These are phyloP conservation scores for Cotesia chilonis DNA, from an alignment of 1,140 invertebrate species.

Conservation along the genomic window DNA sequence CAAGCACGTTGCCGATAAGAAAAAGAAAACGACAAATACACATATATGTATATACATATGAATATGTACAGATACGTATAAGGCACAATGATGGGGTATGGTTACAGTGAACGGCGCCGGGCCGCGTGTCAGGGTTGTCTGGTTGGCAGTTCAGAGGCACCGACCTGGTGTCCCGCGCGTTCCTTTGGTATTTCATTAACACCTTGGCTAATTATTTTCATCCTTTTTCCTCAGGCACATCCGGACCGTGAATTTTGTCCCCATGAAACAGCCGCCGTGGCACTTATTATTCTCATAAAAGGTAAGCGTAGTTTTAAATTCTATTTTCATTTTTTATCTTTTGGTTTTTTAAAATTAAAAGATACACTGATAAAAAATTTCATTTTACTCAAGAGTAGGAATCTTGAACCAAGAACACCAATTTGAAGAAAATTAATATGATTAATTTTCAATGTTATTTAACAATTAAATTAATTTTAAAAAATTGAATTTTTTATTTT, in stretches of 20 bases:
- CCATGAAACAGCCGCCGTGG: too few relatives aligned
- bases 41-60: background rate
- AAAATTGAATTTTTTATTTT: too few relatives aligned
- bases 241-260: constrained; percentile 22
- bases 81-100: constrained; percentile 30
- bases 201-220: constrained; percentile 66
- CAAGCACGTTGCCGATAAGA: constrained; percentile 19
- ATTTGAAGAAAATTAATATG: too few relatives aligned
- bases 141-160: constrained; percentile 65
- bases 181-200: constrained; percentile 67
- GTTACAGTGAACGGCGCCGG: constrained; percentile 61
- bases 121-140: constrained; percentile 64
- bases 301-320: background rate
- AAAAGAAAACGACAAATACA: constrained; percentile 26
- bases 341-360: too few relatives aligned
- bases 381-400: too few relatives aligned
- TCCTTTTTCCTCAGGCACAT: constrained; percentile 34
- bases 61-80: constrained; percentile 2
- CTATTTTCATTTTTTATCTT: too few relatives aligned
- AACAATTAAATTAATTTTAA: too few relatives aligned
- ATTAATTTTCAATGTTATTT: too few relatives aligned
- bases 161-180: constrained; percentile 63
- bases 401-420: too few relatives aligned
- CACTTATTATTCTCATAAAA: background rate
- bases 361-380: too few relatives aligned